Evolutionary conservation across 2,888 invertebrate genomes (phyloP), one percentile per base, ranked within the genome.

Genomic region (Drepanosiphum platanoidis): DNA sequence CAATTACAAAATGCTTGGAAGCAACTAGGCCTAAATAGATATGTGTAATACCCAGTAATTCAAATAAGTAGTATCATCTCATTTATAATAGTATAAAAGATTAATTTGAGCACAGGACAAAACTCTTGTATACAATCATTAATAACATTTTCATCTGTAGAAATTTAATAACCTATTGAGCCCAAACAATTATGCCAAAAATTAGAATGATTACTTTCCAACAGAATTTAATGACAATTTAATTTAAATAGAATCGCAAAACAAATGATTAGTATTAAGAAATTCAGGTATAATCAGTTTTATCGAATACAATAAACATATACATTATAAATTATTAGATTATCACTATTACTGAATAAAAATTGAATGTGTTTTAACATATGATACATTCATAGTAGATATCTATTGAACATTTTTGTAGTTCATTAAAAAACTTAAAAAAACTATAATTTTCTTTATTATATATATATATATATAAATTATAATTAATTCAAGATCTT

Each of bases 401-500:
- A 61, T 78, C 39, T 61, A 78, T 42, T n/a, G 1, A 77, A 77
- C 2, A 39, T 11, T 70, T 30, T 27, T 36, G 61, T 22, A 81
- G 39, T 5, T 79, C 46, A 32, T 46, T 32, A 39, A 64, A 30
- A 64, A 71, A 81, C 58, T n/a, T n/a, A n/a, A 61, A 78, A 79
- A 61, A 75, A 66, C 5, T 11, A 42, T 52, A 32, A 71, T 4
- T 42, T 46, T 39, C 2, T 68, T 34, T 71, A 22, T 30, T 27
- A 15, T 64, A 74, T 71, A 61, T 66, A 77, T 84, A 77, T 77
- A 68, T 64, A 64, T 27, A 64, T n/a, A n/a, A n/a, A 70, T 84
- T 84, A 84, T 84, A 84, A 84, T 84, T 70, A 70, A 75, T 68
- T 84, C 36, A 84, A 75, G 18, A 80, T 18, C 46, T 75, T 75